phyloP scores from a whole-genome alignment of 2,797 vertebrate species.

The Sphenopsis melanotis region DNA sequence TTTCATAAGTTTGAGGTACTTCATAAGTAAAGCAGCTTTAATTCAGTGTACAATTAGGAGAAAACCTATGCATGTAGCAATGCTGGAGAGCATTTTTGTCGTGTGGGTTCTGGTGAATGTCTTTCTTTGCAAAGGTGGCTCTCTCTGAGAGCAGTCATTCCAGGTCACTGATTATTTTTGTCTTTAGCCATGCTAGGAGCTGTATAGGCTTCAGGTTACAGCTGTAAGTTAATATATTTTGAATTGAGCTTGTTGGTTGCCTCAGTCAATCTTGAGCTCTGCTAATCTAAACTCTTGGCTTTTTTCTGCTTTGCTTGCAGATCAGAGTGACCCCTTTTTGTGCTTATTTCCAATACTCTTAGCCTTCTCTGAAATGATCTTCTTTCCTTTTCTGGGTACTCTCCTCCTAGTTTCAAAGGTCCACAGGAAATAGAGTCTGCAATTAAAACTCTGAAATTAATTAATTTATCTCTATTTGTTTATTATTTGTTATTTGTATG shows the following conservation, averaged over 20 bases:
- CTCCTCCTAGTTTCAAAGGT: neutral
- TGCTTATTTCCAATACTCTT: neutral
- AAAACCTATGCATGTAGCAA: neutral
- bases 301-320: neutral
- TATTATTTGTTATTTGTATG: neutral
- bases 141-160: neutral
- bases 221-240: slow-evolving; percentile 27
- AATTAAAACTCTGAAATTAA: neutral
- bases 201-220: slow-evolving; percentile 8
- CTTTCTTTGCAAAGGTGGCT: neutral
- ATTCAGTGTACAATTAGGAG: neutral
- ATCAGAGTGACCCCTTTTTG: neutral
- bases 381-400: neutral
- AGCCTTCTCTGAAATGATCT: neutral
- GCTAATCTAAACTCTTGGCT: neutral
- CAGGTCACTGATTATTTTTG: slow-evolving; percentile 35
- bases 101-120: neutral
- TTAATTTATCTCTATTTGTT: neutral
- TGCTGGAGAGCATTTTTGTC: neutral
- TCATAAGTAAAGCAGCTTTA: neutral
- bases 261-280: neutral
- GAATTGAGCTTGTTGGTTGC: slow-evolving; percentile 15
- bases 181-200: slow-evolving; percentile 3
- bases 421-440: neutral
- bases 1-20: neutral